Evolutionary conservation across 2,888 invertebrate species (phyloP), one percentile per base, ranked within the genome.

Genomic region (Stenodema calcarata): DNA sequence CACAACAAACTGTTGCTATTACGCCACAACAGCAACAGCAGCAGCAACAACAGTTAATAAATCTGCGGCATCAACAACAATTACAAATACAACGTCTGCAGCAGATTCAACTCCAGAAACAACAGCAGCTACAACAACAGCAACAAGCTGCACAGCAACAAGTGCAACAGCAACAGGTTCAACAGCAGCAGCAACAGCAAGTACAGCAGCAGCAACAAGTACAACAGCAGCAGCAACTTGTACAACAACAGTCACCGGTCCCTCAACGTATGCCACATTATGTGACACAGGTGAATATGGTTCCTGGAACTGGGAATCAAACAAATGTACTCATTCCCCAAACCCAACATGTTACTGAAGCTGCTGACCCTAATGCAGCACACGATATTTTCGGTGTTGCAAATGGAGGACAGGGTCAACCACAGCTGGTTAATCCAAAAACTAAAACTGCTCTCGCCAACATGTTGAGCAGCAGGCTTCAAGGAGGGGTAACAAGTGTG

Each of bases 381-480:
- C 70, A 69, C 28, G 88, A 88, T 27, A 47, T 87, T 28, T 87
- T 87, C 50, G 87, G 80, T 6, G 88, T 88, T 23, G 27, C 86
- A 14, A 87, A 87, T 78, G 88, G 88, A 23, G 87, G 80, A 6
- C 88, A 87, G 62, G 75, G 82, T 18, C 88, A 87, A 76, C 79
- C 83, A 3, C 91, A 92, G 87, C 92, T 95, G 62, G 97, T 97
- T 82, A 96, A 96, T 90, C 94, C 96, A 0, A 97, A 97, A 92
- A 97, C 98, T 2, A 99, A 98, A 92, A 98, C 98, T 0, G 98
- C 98, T 0, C 92, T 99, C 87, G 98, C 98, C 18, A 97, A 98
- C 91, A 96, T 98, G 96, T 92, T 98, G 88, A 97, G 95, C 90
- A 97, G 95, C 90, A 93, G 97, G 78, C 91, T 96, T 87, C 94